Percentiles rank a stretch among this genome's conserved stretches.
Conservation (phyloP, 2,888 invertebrate species). For the Dysmachus trigonus region DNA sequence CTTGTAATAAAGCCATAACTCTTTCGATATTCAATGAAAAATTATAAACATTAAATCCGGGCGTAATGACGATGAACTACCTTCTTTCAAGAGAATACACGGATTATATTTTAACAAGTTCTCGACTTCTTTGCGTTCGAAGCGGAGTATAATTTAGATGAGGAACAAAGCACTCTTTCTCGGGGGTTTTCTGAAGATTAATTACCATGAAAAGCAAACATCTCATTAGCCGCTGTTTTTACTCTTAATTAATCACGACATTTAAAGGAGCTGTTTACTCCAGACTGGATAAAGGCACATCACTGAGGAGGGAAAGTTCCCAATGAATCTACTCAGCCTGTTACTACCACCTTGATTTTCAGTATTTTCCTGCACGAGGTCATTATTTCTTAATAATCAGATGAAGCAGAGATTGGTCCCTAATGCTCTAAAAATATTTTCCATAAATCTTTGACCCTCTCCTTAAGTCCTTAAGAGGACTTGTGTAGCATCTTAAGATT, state of each 20-base stretch:
- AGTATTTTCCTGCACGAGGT: neutral
- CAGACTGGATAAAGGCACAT: neutral
- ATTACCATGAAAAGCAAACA: neutral
- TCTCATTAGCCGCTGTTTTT: neutral
- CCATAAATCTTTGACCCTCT: neutral
- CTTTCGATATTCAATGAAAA: neutral
- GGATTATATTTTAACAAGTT: neutral
- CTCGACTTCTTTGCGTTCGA: neutral
- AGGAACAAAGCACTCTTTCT: neutral
- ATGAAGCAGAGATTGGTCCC: neutral
- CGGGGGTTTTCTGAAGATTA: neutral
- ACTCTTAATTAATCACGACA: neutral
- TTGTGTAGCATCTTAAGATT: neutral
- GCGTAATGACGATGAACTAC: neutral
- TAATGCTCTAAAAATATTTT: neutral
- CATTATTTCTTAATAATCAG: neutral
- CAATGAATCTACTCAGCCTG: neutral
- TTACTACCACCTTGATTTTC: neutral
- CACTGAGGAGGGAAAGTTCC: neutral
- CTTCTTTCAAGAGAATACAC: neutral
- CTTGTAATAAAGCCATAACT: neutral
- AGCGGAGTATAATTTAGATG: neutral
- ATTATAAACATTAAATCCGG: neutral
- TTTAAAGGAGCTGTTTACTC: neutral
- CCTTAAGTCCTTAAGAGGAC: neutral